These are phyloP conservation scores for Pangasianodon gigas DNA, from an alignment of 2,113 vertebrate genomes.

Conservation along the genomic window DNA sequence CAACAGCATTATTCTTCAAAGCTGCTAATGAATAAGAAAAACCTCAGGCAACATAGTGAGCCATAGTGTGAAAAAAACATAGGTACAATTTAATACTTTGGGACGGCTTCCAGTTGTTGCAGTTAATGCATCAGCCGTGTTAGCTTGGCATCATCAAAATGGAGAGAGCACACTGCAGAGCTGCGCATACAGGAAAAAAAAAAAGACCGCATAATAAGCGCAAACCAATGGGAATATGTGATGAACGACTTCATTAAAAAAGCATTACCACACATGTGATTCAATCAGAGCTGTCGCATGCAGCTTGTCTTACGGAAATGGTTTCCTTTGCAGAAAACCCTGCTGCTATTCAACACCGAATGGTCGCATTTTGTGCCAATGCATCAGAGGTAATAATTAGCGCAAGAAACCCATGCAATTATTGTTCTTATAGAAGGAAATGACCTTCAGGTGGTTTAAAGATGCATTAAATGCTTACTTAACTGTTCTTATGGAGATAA, in stretches of 20 bases:
- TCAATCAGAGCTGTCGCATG: constrained; percentile 51
- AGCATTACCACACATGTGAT: constrained; percentile 73
- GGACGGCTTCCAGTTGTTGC: constrained; percentile 55
- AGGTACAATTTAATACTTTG: constrained; percentile 52
- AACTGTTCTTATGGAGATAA: not conserved
- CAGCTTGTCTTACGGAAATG: constrained; percentile 18
- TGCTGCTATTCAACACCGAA: constrained; percentile 49
- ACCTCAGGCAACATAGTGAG: constrained; percentile 44
- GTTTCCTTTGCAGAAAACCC: constrained; percentile 44
- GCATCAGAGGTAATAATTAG: not conserved
- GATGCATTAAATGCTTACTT: not conserved
- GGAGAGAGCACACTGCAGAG: not conserved
- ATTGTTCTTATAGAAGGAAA: not conserved
- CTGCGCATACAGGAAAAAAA: not conserved
- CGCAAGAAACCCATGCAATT: constrained; percentile 13
- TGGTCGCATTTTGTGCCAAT: not conserved
- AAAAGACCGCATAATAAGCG: constrained; percentile 34
- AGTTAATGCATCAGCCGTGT: constrained; percentile 55
- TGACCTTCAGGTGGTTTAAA: not conserved
- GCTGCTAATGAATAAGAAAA: constrained; percentile 13
- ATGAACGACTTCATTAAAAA: constrained; percentile 81
- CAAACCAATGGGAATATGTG: constrained; percentile 54
- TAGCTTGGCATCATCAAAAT: constrained; percentile 35
- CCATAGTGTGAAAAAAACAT: constrained; percentile 1
- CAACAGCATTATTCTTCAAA: constrained; percentile 53